Conservation (phyloP, 2,888 invertebrate species). For the Zeuzera pyrina region DNA sequence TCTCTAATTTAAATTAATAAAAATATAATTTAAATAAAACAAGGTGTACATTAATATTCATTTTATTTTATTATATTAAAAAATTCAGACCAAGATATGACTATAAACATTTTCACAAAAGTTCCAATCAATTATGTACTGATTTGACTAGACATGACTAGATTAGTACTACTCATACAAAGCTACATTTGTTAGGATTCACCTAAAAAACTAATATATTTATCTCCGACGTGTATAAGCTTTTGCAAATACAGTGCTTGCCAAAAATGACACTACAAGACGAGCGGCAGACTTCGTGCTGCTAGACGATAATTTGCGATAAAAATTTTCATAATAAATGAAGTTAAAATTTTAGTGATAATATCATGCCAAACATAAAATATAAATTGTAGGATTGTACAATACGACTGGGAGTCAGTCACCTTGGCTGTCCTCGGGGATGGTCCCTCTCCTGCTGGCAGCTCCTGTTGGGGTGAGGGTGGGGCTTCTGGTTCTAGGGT, state of each 20-base stretch:
- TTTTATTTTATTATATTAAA: slow-evolving; percentile 52
- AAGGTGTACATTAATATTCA: slow-evolving; percentile 34
- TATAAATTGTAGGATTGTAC: slow-evolving; percentile 64
- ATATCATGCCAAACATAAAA: slow-evolving; percentile 71
- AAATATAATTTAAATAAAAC: slow-evolving; percentile 52
- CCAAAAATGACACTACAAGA: slow-evolving; percentile 66
- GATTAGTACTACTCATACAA: slow-evolving; percentile 38
- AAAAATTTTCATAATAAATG: slow-evolving; percentile 56
- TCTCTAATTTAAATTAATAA: slow-evolving; percentile 7
- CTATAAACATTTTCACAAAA: slow-evolving; percentile 27
- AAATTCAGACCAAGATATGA: slow-evolving; percentile 37
- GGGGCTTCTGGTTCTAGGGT: slow-evolving; percentile 54
- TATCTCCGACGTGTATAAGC: slow-evolving; percentile 14
- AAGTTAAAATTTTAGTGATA: slow-evolving; percentile 62
- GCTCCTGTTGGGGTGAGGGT: slow-evolving; percentile 59
- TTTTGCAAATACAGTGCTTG: slow-evolving; percentile 40
- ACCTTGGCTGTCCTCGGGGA: slow-evolving; percentile 59
- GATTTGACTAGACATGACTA: slow-evolving; percentile 62
- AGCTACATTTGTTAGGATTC: slow-evolving; percentile 23
- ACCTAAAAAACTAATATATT: slow-evolving; percentile 10
- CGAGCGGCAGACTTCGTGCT: slow-evolving; percentile 51
- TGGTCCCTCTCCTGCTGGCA: slow-evolving; percentile 28
- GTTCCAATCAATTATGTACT: slow-evolving; percentile 16
- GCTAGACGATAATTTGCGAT: slow-evolving; percentile 50
- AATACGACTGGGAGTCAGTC: slow-evolving; percentile 68